phyloP scores from a whole-genome alignment of 2,113 vertebrate species.

The Phasianus colchicus region DNA sequence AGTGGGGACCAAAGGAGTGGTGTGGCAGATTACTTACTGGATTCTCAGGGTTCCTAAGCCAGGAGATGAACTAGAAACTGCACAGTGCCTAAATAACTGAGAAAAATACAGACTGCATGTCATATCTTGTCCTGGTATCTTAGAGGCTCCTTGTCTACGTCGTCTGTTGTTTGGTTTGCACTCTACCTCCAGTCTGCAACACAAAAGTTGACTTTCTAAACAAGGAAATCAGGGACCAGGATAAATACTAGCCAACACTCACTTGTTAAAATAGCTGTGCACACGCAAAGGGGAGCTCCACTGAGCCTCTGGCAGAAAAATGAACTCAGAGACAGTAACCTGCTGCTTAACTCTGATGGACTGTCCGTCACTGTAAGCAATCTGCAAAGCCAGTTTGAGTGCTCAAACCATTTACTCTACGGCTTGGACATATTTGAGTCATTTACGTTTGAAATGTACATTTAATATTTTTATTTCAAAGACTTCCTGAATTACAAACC shows the following conservation, averaged over 20 bases:
- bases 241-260: neutral
- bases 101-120: too few species aligned
- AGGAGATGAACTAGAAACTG: accelerated
- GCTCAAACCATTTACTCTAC: neutral
- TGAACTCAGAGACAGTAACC: neutral
- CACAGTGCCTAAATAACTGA: neutral
- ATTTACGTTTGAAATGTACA: neutral
- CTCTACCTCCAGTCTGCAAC: too few species aligned
- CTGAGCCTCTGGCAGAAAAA: neutral
- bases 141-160: neutral
- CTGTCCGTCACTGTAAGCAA: neutral
- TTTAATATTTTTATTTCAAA: neutral
- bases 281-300: neutral
- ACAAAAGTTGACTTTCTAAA: neutral
- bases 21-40: too few species aligned
- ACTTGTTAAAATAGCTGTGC: neutral
- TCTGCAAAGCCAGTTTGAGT: neutral
- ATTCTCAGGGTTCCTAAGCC: neutral
- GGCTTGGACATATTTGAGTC: neutral
- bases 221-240: neutral
- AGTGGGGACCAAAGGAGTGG: neutral
- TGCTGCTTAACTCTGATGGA: neutral
- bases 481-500: neutral
- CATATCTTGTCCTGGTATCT: neutral
- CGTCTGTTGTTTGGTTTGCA: neutral